phyloP scores from a whole-genome alignment of 2,888 invertebrate species.

The Melanophora roralis region DNA sequence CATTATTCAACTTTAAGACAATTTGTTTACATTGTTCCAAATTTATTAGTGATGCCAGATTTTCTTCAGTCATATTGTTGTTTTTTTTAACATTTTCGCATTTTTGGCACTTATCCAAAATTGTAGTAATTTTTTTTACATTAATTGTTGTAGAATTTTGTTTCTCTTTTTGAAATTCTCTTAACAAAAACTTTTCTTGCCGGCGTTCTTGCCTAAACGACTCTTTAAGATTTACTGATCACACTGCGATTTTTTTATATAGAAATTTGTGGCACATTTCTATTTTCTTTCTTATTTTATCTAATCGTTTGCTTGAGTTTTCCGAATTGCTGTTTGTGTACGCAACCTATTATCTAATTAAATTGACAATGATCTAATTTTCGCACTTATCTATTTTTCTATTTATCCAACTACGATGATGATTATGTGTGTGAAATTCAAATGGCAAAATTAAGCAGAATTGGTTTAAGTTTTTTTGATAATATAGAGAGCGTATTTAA shows the following conservation, averaged over 20 bases:
- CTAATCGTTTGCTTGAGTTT: conserved; percentile 45
- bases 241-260: background rate
- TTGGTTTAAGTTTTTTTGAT: too few species aligned
- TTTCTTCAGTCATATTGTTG: conserved; percentile 15
- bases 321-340: conserved; percentile 11
- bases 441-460: too few species aligned
- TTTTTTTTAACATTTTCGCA: background rate
- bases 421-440: too few species aligned
- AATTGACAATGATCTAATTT: background rate
- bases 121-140: conserved; percentile 10
- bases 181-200: background rate
- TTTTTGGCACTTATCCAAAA: conserved; percentile 52
- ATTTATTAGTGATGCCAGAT: conserved; percentile 64
- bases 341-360: background rate
- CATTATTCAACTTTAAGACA: conserved; percentile 44
- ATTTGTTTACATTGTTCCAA: conserved; percentile 67
- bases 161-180: background rate
- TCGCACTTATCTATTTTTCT: background rate
- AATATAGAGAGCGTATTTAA: too few species aligned
- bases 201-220: conserved; percentile 37
- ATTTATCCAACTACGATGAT: too few species aligned
- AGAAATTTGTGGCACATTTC: conserved; percentile 13
- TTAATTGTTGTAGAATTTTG: conserved; percentile 9
- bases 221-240: conserved; percentile 41
- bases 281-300: conserved; percentile 36